These are phyloP conservation scores for Intellagama lesueurii DNA, from an alignment of 2,797 vertebrate species.

Conservation along the genomic window DNA sequence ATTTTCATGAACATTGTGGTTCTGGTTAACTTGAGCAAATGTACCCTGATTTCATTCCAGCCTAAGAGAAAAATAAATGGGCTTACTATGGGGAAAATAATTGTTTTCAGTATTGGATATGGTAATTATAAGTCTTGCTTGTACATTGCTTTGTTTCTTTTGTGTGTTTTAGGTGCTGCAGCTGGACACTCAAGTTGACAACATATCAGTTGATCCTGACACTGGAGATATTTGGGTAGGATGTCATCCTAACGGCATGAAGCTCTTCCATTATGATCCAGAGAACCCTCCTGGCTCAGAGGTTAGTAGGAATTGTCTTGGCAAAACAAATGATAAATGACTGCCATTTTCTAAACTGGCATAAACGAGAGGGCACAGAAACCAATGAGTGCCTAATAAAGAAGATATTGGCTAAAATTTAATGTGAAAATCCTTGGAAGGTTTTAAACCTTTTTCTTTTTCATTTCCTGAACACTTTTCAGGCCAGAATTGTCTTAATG, in stretches of 20 bases:
- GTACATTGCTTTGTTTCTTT: not conserved
- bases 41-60: not conserved
- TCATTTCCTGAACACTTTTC: not conserved
- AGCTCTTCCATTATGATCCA: constrained; percentile 73
- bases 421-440: not conserved
- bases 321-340: not conserved
- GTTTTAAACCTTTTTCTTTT: not conserved
- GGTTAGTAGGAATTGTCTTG: constrained; percentile 73
- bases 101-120: not conserved
- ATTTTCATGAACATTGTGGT: no score
- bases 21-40: not conserved
- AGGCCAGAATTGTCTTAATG: not conserved
- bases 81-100: not conserved
- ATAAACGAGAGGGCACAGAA: not conserved
- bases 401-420: not conserved
- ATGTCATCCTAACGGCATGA: constrained; percentile 86
- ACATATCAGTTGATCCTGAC: constrained; percentile 84
- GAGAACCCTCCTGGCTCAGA: constrained; percentile 85
- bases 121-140: constrained; percentile 11
- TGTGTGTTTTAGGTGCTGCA: constrained; percentile 76
- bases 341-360: not conserved
- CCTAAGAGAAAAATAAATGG: not conserved
- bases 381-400: no score
- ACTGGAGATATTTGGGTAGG: constrained; percentile 89
- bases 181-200: constrained; percentile 85